Evolutionary conservation across 2,888 invertebrate genomes (phyloP).

Genomic region (Eristalis tenax): DNA sequence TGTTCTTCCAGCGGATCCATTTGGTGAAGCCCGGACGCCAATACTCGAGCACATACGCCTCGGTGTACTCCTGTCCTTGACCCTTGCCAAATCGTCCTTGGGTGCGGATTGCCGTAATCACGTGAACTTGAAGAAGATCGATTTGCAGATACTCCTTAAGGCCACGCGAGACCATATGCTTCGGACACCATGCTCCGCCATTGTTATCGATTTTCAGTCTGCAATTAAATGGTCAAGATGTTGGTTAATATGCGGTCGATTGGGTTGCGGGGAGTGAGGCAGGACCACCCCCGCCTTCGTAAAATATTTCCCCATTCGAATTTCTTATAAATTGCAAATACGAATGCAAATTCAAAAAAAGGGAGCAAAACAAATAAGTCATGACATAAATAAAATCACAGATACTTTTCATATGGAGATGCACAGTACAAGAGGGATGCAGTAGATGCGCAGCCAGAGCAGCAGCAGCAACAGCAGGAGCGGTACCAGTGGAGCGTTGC

Average conservation of each 20-base stretch:
- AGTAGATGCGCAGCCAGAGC: slow-evolving; percentile 4
- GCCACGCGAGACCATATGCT: slow-evolving; percentile 86
- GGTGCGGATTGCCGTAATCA: slow-evolving; percentile 88
- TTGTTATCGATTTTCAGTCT: slow-evolving; percentile 90
- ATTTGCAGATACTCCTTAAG: slow-evolving; percentile 90
- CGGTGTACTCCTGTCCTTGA: slow-evolving; percentile 90
- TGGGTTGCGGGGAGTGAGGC: background rate
- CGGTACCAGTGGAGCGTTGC: slow-evolving; percentile 4
- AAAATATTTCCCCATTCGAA: slow-evolving; percentile 51
- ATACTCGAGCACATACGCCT: slow-evolving; percentile 89
- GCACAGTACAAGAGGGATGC: slow-evolving; percentile 12
- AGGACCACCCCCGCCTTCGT: background rate
- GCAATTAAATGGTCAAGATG: slow-evolving; percentile 73
- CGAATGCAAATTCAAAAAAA: slow-evolving; percentile 54
- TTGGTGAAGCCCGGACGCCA: slow-evolving; percentile 87
- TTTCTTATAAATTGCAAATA: slow-evolving; percentile 67
- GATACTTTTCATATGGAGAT: slow-evolving; percentile 28
- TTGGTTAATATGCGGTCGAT: background rate
- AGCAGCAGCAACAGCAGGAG: slow-evolving; percentile 1
- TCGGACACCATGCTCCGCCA: slow-evolving; percentile 94
- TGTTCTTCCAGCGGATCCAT: slow-evolving; percentile 89
- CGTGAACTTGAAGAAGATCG: slow-evolving; percentile 85
- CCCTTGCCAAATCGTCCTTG: slow-evolving; percentile 93
- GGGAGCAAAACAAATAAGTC: slow-evolving; percentile 19
- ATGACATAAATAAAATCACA: slow-evolving; percentile 65